Percentiles rank a stretch among this genome's conserved stretches.
Conservation (phyloP, 2,888 invertebrate species). For the Blera fallax region DNA sequence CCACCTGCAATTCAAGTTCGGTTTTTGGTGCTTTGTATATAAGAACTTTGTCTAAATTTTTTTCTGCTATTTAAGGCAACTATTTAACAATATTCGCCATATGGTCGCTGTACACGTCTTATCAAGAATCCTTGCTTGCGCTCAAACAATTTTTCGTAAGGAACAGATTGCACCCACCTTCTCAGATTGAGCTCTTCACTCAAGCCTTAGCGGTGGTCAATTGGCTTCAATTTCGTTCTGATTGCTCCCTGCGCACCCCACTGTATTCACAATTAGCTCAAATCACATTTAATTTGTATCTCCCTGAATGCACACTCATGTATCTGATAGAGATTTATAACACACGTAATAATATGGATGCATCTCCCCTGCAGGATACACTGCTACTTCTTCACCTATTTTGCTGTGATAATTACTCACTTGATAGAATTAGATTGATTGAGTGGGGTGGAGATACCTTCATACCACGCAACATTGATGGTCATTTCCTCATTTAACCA, state of each 20-base stretch:
- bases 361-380: constrained; percentile 2
- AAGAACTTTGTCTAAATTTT: too few species aligned
- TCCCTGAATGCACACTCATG: constrained; percentile 14
- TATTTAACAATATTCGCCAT: too few species aligned
- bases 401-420: constrained; percentile 66
- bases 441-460: constrained; percentile 52
- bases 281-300: constrained; percentile 34
- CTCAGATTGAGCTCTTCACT: too few species aligned
- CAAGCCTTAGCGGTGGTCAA: too few species aligned
- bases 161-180: too few species aligned
- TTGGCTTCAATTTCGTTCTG: too few species aligned
- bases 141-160: too few species aligned
- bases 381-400: constrained; percentile 39
- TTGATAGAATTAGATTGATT: constrained; percentile 63
- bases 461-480: constrained; percentile 20
- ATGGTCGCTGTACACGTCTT: too few species aligned
- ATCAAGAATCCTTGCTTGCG: too few species aligned
- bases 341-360: constrained; percentile 9
- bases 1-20: too few species aligned
- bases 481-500: constrained; percentile 60
- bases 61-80: too few species aligned
- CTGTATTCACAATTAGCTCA: constrained; percentile 41
- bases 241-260: background rate
- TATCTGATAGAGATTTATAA: constrained; percentile 43
- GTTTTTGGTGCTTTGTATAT: too few species aligned